Base-by-base conservation (phyloP, 2,888 invertebrate species). In the Marasmarcha lunaedactyla region DNA sequence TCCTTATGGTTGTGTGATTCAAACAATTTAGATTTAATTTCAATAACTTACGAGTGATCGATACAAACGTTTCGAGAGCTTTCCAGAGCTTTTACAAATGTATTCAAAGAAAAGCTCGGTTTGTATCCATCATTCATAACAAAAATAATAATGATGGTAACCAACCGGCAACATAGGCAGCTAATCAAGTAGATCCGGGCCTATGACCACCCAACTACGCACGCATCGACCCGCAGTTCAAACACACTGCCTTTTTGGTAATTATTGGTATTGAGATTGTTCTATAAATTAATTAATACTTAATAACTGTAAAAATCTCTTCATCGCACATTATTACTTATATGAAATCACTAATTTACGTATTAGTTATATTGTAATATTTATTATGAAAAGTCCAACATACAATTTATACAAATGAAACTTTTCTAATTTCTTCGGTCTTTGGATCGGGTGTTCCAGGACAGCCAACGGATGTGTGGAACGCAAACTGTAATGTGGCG, bases 391-490 rank as follows among this genome's bases (percentile, higher is more conserved):
- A 78, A 78, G 81, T 83, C 79, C 81, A 78, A 83, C 81, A 72
- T 83, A 81, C 81, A 79, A 78, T 83, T 83, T 83, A 83, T 81
- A 83, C 83, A 81, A 81, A 81, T 81, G 72, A 83, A 81, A 79
- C 74, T 71, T 71, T 72, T 74, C 76, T 76, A 77, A 71, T 72
- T 72, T 72, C 73, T 69, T 65, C 65, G 67, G 63, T 62, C 69
- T 59, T 51, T 56, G 64, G 61, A 63, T 60, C 65, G 58, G 57
- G 56, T 61, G 67, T 69, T 71, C 65, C 74, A 71, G 73, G 71
- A 69, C 62, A 60, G 50, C 55, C 53, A 46, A 53, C 43, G 43
- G 48, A 49, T 55, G 55, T 55, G 52, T 56, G 50, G 52, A 66
- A 67, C 61, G 49, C 54, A 63, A 63, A 55, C 59, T 59, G 61